Conservation (phyloP, 2,113 vertebrate genomes). For the Channa argus region DNA sequence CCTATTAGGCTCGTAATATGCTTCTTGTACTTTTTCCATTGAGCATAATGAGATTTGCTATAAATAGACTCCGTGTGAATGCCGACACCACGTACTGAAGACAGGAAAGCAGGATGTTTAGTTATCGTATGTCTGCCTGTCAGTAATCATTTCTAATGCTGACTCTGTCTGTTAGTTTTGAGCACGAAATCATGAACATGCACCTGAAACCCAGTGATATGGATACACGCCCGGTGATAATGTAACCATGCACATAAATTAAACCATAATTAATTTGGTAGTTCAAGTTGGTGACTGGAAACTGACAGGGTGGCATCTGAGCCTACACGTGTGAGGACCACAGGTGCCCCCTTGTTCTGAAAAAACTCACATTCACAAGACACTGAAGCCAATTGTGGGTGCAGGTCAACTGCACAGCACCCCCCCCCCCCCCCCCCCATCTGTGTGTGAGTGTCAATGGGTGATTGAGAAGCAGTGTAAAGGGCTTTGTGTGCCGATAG, state of each 20-base stretch:
- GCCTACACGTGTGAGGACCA: constrained; percentile 11
- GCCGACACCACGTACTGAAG: constrained; percentile 47
- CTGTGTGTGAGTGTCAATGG: no score
- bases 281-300: constrained; percentile 9
- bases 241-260: background rate
- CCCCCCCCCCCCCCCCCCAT: no score
- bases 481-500: no score
- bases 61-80: constrained; percentile 61
- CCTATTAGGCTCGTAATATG: constrained; percentile 32
- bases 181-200: constrained; percentile 35
- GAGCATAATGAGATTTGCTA: constrained; percentile 68
- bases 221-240: background rate
- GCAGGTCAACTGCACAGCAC: no score
- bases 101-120: constrained; percentile 43
- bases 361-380: constrained; percentile 1
- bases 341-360: constrained; percentile 4
- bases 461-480: no score
- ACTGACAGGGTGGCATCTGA: constrained; percentile 29
- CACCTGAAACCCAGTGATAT: background rate
- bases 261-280: constrained; percentile 32
- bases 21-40: constrained; percentile 52
- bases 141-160: constrained; percentile 57
- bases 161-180: constrained; percentile 22
- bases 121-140: constrained; percentile 39
- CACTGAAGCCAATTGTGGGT: no score